Percentiles rank a stretch among this genome's conserved stretches.
Conservation (phyloP, 2,888 invertebrate genomes). For the Cephus spinipes region DNA sequence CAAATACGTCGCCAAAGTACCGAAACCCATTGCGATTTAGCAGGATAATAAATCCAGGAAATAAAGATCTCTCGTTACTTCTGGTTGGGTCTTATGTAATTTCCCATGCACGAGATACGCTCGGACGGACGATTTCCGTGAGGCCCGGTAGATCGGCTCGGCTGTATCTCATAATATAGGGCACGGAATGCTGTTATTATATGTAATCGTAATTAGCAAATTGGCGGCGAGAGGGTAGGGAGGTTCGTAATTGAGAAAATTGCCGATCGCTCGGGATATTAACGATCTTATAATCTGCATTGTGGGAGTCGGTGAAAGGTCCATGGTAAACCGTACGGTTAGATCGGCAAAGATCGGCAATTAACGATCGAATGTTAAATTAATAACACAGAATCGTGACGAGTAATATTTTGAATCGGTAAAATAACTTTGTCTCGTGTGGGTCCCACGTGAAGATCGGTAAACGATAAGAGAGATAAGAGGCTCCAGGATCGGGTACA, state of each 20-base stretch:
- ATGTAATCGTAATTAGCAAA: background rate
- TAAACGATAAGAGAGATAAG: background rate
- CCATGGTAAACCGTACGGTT: background rate
- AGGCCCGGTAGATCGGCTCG: background rate
- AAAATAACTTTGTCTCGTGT: background rate
- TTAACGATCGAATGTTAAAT: background rate
- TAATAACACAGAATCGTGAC: background rate
- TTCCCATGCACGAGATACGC: background rate
- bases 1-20: background rate
- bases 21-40: background rate
- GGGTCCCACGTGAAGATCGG: background rate
- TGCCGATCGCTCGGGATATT: slow-evolving; percentile 37
- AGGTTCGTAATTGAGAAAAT: background rate
- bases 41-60: background rate
- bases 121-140: background rate
- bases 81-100: background rate
- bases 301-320: slow-evolving; percentile 58
- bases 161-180: background rate
- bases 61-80: background rate
- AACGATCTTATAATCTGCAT: slow-evolving; percentile 56
- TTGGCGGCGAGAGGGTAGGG: too few species aligned
- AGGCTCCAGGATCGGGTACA: background rate
- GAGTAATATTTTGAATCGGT: background rate
- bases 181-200: background rate
- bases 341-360: background rate